Evolutionary conservation across 2,113 vertebrate genomes (phyloP).

Genomic region (Oceanites oceanicus): DNA sequence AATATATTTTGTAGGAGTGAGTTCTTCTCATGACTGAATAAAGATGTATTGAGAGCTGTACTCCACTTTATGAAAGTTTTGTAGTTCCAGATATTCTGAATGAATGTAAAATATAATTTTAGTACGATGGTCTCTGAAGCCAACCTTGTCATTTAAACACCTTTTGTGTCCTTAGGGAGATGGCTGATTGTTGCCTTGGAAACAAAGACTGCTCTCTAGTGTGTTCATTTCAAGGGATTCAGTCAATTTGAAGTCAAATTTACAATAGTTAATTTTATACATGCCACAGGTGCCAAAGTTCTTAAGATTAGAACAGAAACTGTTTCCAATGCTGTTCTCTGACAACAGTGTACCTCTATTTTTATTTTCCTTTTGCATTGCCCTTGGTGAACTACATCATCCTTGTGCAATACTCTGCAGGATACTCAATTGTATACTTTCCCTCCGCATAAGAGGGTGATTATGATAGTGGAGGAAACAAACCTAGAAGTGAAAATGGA

Average conservation of each 20-base stretch:
- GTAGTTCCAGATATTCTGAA: not conserved
- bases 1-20: not conserved
- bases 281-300: not conserved
- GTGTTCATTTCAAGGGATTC: not conserved
- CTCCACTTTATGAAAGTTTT: not conserved
- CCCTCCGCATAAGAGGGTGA: not conserved
- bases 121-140: slow-evolving; percentile 11
- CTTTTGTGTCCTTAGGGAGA: not conserved
- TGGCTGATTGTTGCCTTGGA: not conserved
- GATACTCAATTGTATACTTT: not conserved
- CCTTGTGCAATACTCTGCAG: not conserved
- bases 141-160: not conserved
- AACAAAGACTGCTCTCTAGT: not conserved
- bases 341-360: not conserved
- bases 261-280: not conserved
- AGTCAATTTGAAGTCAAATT: not conserved
- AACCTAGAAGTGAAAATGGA: not conserved
- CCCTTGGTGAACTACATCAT: not conserved
- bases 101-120: slow-evolving; percentile 34
- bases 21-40: not conserved
- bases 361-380: not conserved
- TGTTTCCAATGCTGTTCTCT: not conserved
- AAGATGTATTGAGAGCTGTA: not conserved
- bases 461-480: not conserved
- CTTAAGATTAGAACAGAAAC: not conserved